Evolutionary conservation across 2,797 vertebrate genomes (phyloP), one percentile per base, ranked within the genome.

Genomic region (Myotis vivesi): DNA sequence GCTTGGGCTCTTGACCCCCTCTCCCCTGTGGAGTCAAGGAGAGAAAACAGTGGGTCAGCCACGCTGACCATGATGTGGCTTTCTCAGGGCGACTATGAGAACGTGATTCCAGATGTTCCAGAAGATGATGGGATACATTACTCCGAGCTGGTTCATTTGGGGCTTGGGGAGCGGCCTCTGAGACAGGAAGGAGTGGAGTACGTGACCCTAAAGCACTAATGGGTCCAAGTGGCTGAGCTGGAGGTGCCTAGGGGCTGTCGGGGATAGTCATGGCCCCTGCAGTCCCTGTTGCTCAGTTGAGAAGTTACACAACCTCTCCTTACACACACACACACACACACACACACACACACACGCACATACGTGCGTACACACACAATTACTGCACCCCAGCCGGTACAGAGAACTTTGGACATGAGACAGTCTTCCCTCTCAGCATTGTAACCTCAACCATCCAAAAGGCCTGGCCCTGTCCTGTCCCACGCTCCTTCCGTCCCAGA

Each of bases 61-160:
- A 5, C 25, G 11, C 90, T 96, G 1, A 82, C 62, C 8, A 5
- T 13, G 1, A 0, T 0, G 5, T 36, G 73, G 3, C 46, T 84
- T 89, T 77, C 73, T 25, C 86, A 97, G 97, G 86, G 38, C 0
- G 97, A 97, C 84, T 97, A 97, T 28, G 97, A 97, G 86, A 97
- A 97, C 1, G 83, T 97, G 91, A 13, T 72, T 64, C 73, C 85
- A 0, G 19, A 19, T 19, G 25, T 23, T 28, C 23, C 73, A 0
- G 96, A 97, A 64, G 97, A 97, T 0, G 97, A 97, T 7, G 95
- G 91, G 19, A 55, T 97, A 46, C 97, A 97, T 49, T 97, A 97
- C 81, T 97, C 97, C 0, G 97, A 97, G 80, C 83, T 97, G 83
- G 92, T 97, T 51, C 96, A 68, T 20, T 95, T 97, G 15, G 94